Percentiles rank a stretch among this genome's conserved stretches.
Conservation (phyloP, 2,888 invertebrate genomes). For the Cephus spinipes region DNA sequence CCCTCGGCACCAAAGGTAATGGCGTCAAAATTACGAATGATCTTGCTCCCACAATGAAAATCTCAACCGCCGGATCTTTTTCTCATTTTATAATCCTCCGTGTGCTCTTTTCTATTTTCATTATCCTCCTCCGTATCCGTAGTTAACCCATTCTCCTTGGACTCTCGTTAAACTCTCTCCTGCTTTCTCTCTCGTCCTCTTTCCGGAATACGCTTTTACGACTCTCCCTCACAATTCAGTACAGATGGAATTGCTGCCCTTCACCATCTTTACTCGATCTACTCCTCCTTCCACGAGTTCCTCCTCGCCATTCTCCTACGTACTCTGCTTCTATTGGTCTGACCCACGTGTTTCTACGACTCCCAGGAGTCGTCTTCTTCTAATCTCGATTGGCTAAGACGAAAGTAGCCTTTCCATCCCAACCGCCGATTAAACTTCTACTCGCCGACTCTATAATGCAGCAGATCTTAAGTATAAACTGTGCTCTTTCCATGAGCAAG, state of each 20-base stretch:
- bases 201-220: background rate
- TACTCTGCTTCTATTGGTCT: background rate
- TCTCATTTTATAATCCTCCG: background rate
- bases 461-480: background rate
- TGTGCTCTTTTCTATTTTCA: background rate
- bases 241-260: background rate
- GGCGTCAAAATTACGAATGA: conserved; percentile 39
- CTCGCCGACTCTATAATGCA: background rate
- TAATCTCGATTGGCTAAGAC: background rate
- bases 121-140: background rate
- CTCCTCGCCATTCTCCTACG: background rate
- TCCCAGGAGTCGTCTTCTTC: background rate
- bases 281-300: background rate
- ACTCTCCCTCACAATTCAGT: background rate
- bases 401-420: background rate
- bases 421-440: background rate
- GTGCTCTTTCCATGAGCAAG: background rate
- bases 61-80: background rate
- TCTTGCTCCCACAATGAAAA: background rate
- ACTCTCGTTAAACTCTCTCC: background rate
- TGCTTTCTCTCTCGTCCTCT: background rate
- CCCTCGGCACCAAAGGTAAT: conserved; percentile 40
- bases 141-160: background rate
- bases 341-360: background rate
- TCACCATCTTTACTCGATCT: background rate